These are phyloP conservation scores for Folsomia manolachei DNA, from an alignment of 2,888 invertebrate species.

Conservation along the genomic window DNA sequence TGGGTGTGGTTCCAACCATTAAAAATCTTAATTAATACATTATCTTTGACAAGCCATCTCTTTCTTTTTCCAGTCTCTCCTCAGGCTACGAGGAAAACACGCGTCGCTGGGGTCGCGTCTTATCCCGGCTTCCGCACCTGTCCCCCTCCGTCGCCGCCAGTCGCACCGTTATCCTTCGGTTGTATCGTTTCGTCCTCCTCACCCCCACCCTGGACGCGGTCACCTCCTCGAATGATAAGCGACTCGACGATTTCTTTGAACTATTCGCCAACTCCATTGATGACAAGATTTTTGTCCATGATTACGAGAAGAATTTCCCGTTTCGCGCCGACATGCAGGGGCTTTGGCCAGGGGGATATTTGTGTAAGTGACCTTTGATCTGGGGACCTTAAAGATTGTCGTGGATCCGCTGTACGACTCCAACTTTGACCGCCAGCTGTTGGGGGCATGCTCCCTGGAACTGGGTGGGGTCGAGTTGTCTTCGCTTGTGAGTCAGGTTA, in stretches of 20 bases:
- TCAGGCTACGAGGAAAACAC: slow-evolving; percentile 37
- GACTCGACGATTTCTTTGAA: slow-evolving; percentile 56
- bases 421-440: slow-evolving; percentile 44
- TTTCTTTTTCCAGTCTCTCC: slow-evolving; percentile 31
- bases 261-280: slow-evolving; percentile 58
- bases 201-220: slow-evolving; percentile 36
- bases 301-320: slow-evolving; percentile 67
- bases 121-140: slow-evolving; percentile 25
- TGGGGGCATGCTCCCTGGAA: slow-evolving; percentile 50
- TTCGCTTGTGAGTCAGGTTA: slow-evolving; percentile 64
- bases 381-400: slow-evolving; percentile 51
- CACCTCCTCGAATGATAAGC: slow-evolving; percentile 35
- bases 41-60: background rate
- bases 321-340: slow-evolving; percentile 67
- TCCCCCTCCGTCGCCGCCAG: slow-evolving; percentile 27
- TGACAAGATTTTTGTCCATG: slow-evolving; percentile 63
- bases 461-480: slow-evolving; percentile 55
- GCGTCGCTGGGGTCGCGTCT: slow-evolving; percentile 35
- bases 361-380: slow-evolving; percentile 59
- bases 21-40: slow-evolving; percentile 4
- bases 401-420: slow-evolving; percentile 46
- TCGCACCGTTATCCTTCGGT: slow-evolving; percentile 27
- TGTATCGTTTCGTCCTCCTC: slow-evolving; percentile 35
- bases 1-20: too few relatives aligned
- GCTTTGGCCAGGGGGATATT: slow-evolving; percentile 64